These are phyloP conservation scores for Acromyrmex heyeri DNA, from an alignment of 1,140 invertebrate species.

Conservation along the genomic window DNA sequence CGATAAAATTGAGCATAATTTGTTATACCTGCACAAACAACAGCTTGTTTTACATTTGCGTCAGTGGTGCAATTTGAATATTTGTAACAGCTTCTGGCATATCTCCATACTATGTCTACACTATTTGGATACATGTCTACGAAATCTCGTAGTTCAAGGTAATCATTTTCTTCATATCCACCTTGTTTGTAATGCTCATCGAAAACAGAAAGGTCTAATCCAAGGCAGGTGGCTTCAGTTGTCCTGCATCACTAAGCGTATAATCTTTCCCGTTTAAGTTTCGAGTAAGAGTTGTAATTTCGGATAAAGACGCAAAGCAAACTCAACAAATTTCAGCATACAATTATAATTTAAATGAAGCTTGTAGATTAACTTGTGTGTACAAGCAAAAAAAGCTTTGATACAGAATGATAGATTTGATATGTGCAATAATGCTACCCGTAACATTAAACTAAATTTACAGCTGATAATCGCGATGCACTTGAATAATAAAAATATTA, in stretches of 20 bases:
- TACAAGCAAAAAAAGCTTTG: constrained; percentile 27
- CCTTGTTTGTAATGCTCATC: constrained; percentile 55
- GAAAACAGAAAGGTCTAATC: constrained; percentile 66
- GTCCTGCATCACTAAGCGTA: constrained; percentile 86
- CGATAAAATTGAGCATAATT: background rate
- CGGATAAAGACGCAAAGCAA: constrained; percentile 24
- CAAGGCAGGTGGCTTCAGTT: constrained; percentile 76
- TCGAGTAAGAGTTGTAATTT: constrained; percentile 23
- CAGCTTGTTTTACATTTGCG: constrained; percentile 86
- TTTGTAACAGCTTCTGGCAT: constrained; percentile 89
- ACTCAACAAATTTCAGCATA: background rate
- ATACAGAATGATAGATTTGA: constrained; percentile 36
- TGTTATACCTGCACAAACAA: constrained; percentile 87
- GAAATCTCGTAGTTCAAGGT: constrained; percentile 82
- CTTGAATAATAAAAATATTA: constrained; percentile 36
- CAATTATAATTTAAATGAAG: background rate
- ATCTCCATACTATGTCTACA: constrained; percentile 89
- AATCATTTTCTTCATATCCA: constrained; percentile 72
- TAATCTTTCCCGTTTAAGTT: constrained; percentile 82
- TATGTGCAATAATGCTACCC: constrained; percentile 3
- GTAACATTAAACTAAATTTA: constrained; percentile 36
- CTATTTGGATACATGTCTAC: constrained; percentile 82
- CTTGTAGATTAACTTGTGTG: background rate
- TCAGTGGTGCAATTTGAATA: constrained; percentile 86
- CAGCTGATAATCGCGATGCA: background rate